Evolutionary conservation across 2,888 invertebrate genomes (phyloP).

Genomic region (Siphlonurus alternatus): DNA sequence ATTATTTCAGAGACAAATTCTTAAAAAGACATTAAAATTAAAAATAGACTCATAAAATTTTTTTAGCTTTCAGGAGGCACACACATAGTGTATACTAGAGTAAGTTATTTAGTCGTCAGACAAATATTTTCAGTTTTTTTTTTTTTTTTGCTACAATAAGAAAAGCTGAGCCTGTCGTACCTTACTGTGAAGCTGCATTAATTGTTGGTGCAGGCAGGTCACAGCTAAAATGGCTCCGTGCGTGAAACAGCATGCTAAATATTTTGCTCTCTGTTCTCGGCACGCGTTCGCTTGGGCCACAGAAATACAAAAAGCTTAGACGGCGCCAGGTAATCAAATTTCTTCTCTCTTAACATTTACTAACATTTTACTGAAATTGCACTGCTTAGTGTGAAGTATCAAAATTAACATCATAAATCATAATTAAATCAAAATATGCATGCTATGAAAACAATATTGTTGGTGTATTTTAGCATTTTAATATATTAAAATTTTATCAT

Average conservation of each 20-base stretch:
- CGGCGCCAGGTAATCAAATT: constrained; percentile 48
- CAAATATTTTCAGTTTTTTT: too few species aligned
- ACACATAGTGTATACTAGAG: neutral
- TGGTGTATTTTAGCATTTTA: neutral
- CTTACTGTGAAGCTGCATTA: neutral
- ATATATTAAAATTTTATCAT: too few species aligned
- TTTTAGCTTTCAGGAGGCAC: neutral
- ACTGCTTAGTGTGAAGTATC: too few species aligned
- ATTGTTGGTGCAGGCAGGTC: neutral
- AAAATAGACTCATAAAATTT: neutral
- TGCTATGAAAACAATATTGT: too few species aligned
- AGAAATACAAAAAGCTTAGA: constrained; percentile 73
- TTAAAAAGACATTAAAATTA: neutral
- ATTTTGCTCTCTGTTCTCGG: constrained; percentile 5
- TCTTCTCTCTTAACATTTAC: constrained; percentile 11
- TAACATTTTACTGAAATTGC: constrained; percentile 17
- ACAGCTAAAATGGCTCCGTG: neutral
- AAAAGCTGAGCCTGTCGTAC: neutral
- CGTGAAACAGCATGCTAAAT: neutral
- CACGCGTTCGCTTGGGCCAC: constrained; percentile 17
- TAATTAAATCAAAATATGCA: too few species aligned
- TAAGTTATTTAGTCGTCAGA: neutral
- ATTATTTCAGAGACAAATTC: neutral
- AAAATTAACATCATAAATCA: too few species aligned
- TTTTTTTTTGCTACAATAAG: neutral